These are phyloP conservation scores for Tadarida brasiliensis DNA, from an alignment of 2,797 vertebrate species.

Conservation along the genomic window DNA sequence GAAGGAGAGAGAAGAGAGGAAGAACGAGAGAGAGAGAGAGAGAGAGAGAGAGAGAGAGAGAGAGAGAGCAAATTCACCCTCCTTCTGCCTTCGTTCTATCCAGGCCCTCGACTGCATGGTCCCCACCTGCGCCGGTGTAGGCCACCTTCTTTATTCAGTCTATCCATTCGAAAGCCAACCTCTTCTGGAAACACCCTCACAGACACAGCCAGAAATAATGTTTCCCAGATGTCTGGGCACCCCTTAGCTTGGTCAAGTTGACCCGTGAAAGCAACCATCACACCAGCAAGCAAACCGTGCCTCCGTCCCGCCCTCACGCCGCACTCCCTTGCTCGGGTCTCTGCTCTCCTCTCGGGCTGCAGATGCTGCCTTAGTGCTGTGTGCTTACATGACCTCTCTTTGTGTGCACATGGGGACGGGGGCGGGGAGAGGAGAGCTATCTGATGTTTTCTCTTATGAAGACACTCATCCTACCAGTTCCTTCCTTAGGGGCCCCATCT, in stretches of 20 bases:
- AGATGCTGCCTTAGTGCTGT: too few species aligned
- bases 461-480: background rate
- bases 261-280: background rate
- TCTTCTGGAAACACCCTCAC: background rate
- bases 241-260: background rate
- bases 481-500: background rate
- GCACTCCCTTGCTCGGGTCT: background rate
- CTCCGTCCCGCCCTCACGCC: fast-evolving
- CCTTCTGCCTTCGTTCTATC: too few species aligned
- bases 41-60: background rate
- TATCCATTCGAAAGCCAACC: fast-evolving
- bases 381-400: background rate
- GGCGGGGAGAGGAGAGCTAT: fast-evolving
- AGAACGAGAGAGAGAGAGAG: background rate
- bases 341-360: too few species aligned
- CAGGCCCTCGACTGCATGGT: background rate
- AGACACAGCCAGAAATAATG: background rate
- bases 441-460: background rate
- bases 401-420: background rate
- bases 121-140: background rate
- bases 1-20: background rate
- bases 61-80: background rate
- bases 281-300: background rate
- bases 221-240: background rate
- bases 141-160: background rate